Base-by-base conservation (phyloP, 2,113 vertebrate species). In the Hippoglossus stenolepis region DNA sequence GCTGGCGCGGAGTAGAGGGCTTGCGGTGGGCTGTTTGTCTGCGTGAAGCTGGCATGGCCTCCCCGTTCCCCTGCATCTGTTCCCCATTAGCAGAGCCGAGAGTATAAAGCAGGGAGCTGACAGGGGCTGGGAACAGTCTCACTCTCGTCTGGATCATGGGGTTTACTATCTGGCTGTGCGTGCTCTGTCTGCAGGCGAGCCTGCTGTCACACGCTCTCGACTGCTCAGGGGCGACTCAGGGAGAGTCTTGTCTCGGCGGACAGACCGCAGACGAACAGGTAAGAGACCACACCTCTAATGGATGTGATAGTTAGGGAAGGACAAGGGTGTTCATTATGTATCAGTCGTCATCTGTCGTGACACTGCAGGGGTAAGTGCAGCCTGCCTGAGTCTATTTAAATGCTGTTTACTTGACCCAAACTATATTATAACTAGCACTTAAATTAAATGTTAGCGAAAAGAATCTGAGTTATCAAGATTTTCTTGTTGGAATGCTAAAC, bases 41-140 rank as follows among this genome's bases (percentile, higher is more conserved):
- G 91, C 47, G 86, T 89, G 87, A 91, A 89, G 82, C 90, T 94
- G 91, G 91, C 90, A 91, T 89, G 82, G 90, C 87, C 81, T 92
- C 86, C 80, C 80, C 54, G 61, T 90, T 87, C 77, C 89, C 82
- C 75, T 83, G 90, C 94, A 94, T 95, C 93, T 95, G 94, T 83
- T 93, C 87, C 89, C 88, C 90, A 94, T 95, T 95, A 94, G 85
- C 80, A 45, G 83, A 85, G 92, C 80, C 81, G 91, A 90, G 91
- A 88, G 90, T 94, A 95, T 95, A 94, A 94, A 94, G 89, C 84
- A 75, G 76, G 70, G 91, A 84, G 86, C 91, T 84, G 84, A 91
- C 87, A 74, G 85, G 56, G 69, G 79, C 87, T 91, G 92, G 89
- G 89, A 86, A 60, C 90, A 93, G 86, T 91, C 73, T 75, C 65